phyloP scores from a whole-genome alignment of 1,140 invertebrate species.

The Heliconius melpomene region DNA sequence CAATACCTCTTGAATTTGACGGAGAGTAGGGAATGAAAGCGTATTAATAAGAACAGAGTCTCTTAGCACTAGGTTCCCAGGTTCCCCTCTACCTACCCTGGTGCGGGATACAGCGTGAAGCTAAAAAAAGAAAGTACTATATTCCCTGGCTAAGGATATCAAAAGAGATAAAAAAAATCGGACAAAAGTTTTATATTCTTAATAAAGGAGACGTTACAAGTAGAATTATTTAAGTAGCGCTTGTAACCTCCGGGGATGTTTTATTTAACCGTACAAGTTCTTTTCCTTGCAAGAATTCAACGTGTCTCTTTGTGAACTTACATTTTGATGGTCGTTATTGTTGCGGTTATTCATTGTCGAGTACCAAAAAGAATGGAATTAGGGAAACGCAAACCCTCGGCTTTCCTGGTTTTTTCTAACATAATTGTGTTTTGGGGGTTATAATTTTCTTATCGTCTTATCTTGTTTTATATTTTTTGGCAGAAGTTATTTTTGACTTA shows the following conservation, averaged over 20 bases:
- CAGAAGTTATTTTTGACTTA: background rate
- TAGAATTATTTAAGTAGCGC: background rate
- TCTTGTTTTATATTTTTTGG: background rate
- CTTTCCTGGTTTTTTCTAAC: background rate
- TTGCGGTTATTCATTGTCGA: background rate
- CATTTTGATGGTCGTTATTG: background rate
- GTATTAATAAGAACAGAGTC: no score
- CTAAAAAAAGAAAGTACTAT: no score
- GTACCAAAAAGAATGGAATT: background rate
- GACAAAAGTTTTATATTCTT: no score
- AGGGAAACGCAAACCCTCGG: background rate
- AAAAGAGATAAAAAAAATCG: no score
- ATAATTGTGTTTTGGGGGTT: background rate
- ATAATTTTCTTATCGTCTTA: background rate
- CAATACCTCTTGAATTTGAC: no score
- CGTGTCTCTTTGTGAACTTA: background rate
- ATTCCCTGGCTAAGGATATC: no score
- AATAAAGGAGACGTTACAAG: background rate
- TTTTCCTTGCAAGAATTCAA: background rate
- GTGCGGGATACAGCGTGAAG: no score
- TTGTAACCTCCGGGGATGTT: background rate
- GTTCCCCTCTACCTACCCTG: no score
- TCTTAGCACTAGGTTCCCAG: no score
- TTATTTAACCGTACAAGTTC: constrained; percentile 6
- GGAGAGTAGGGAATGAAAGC: no score